Base-by-base conservation (phyloP, 37 sponge, comb jelly and placozoan genomes). In the Spongilla lacustris region DNA sequence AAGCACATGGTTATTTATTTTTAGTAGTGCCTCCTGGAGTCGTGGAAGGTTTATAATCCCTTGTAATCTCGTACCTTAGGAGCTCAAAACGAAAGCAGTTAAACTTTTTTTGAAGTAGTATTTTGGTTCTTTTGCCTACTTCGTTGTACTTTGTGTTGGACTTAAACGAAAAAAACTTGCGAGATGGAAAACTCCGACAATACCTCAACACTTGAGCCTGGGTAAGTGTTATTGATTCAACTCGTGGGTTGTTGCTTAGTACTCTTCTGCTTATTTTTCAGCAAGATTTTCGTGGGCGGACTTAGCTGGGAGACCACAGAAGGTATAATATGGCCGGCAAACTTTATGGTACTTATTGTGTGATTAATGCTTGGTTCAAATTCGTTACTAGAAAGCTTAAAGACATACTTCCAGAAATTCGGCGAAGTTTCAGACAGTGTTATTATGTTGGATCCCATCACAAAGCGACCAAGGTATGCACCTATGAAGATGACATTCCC, bases 241-340 rank as follows among this genome's bases (percentile, higher is more conserved):
- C 11, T 13, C 11, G 14, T 58, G 1, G 1, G 11, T 58, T 19
- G 58, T 13, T 58, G 58, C 21, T 46, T 46, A 46, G 8, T 10
- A 19, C 21, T 17, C 58, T 58, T 58, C 14, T 58, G 19, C 11
- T 58, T 58, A 19, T 30, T 0, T 37, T 33, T 22, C 66, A 91
- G 84, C n/a, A 91, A 91, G 76, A 83, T 91, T 25, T 91, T 91
- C 71, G 92, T 91, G 23, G 92, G 92, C 28, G 92, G 92, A 2
- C 36, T 91, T 8, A 85, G 91, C 70, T 87, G 89, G 88, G 88
- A 90, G 9, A 90, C 94, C 0, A 90, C 85, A 24, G 41, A 87
- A 84, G 86, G 86, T 85, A 70, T 6, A n/a, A n/a, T n/a, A n/a
- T n/a, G n/a, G n/a, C n/a, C n/a, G 58, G 58, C 19, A 58, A 58